Evolutionary conservation across 2,888 invertebrate genomes (phyloP).

Genomic region (Leptinotarsa haldemani): DNA sequence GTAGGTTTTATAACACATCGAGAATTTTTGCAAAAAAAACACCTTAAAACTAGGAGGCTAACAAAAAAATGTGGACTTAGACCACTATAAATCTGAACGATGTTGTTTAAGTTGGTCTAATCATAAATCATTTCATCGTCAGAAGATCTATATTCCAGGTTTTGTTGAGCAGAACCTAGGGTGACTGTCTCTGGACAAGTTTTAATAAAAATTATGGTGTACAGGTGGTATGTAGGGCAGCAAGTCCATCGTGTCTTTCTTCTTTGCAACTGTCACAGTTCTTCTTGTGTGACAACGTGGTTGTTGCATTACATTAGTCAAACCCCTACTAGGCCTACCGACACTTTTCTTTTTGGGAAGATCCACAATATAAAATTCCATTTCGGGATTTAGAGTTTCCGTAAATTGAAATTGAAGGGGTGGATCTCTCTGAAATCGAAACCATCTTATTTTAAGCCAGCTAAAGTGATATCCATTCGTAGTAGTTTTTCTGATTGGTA

Average conservation of each 20-base stretch:
- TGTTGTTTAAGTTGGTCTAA: no score
- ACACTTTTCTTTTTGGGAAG: conserved; percentile 16
- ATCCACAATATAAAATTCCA: conserved; percentile 17
- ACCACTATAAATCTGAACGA: no score
- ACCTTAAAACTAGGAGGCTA: no score
- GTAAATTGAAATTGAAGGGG: conserved; percentile 9
- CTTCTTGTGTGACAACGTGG: conserved; percentile 17
- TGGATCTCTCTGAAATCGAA: conserved; percentile 14
- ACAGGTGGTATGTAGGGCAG: background rate
- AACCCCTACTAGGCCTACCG: conserved; percentile 17
- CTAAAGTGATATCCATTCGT: conserved; percentile 17
- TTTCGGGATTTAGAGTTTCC: conserved; percentile 16
- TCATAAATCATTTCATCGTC: no score
- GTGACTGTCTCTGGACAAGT: conserved; percentile 10
- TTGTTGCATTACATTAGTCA: conserved; percentile 17
- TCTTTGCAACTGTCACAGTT: conserved; percentile 22
- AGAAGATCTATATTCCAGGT: no score
- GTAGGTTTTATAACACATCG: no score
- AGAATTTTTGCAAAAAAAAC: no score
- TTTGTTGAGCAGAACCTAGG: no score
- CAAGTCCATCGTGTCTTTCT: conserved; percentile 15
- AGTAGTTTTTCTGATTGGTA: conserved; percentile 23
- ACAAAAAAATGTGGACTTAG: no score
- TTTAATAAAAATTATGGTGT: conserved; percentile 17
- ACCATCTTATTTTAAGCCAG: conserved; percentile 19